These are phyloP conservation scores for Leuciscus waleckii DNA, from an alignment of 2,797 vertebrate genomes.

Conservation along the genomic window DNA sequence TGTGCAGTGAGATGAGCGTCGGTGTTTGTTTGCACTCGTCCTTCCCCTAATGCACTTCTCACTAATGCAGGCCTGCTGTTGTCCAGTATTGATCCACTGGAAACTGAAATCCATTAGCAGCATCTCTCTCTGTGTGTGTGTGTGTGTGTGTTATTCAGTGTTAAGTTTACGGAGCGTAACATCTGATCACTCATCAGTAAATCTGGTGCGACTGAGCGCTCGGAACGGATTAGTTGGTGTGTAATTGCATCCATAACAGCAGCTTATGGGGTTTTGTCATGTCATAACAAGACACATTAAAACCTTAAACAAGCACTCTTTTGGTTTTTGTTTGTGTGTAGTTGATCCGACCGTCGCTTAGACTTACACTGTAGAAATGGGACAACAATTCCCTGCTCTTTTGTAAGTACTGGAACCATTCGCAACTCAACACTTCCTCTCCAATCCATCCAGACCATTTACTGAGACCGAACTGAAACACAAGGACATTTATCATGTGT, in stretches of 20 bases:
- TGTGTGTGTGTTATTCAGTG: not conserved
- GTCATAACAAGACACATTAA: conserved; percentile 5
- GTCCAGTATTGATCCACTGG: not conserved
- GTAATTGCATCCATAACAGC: not conserved
- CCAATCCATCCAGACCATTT: not conserved
- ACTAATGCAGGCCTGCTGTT: not conserved
- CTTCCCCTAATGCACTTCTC: conserved; percentile 9
- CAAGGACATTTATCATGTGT: not conserved
- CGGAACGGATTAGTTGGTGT: not conserved
- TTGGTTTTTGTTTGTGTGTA: not conserved
- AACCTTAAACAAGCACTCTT: not conserved
- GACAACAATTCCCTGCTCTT: not conserved
- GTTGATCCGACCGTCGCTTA: not conserved
- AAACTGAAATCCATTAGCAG: conserved; percentile 8
- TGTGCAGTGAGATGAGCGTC: not conserved
- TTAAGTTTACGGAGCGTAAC: not conserved
- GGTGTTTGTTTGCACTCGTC: not conserved
- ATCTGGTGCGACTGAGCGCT: not conserved
- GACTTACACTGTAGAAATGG: not conserved
- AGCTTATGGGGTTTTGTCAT: not conserved
- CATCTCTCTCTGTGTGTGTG: not conserved
- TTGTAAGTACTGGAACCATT: not conserved
- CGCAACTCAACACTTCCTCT: not conserved
- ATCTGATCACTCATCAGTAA: conserved; percentile 8
- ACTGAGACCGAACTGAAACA: not conserved